Evolutionary conservation across 2,888 invertebrate genomes (phyloP), one percentile per base, ranked within the genome.

Genomic region (Dugesia japonica): DNA sequence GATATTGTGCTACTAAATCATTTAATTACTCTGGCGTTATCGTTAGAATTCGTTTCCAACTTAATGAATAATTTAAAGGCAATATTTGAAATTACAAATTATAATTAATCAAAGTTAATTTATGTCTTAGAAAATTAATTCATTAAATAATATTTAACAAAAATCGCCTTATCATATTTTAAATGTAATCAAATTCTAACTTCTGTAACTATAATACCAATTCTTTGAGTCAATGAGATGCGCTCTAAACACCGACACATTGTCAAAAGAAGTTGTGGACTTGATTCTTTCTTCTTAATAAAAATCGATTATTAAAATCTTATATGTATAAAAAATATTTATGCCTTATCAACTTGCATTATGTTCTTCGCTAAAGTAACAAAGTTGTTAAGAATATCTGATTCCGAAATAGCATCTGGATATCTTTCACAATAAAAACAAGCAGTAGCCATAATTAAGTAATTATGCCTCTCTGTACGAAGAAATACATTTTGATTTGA

Each of bases 371-470:
- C 56, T 4, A 56, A n/a, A n/a, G n/a, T 20, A 56, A 56, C 56
- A 23, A 56, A 56, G 17, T n/a, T 56, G 17, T 56, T 56, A 1
- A 75, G 27, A 13, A 75, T 38, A 71, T 75, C 75, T 13, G 75
- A 42, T 28, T 75, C 75, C 20, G 42, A 27, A 4, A 75, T n/a
- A 17, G 71, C 42, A 15, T 75, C 75, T 7, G 56, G 20, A 28
- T 71, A 56, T 27, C 71, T 38, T 42, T 75, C 75, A 72, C 75
- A 75, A 42, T 75, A 75, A 56, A 75, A 75, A 27, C 38, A 75
- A 71, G 42, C 4, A 7, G 75, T 42, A 1, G 75, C 75, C 23
- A 75, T 38, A 1, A 75, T 15, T 23, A 56, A 26, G 7, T 42
- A 56, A 38, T 71, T 26, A 20, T 74, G 71, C 38, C 75, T 74